Evolutionary conservation across 1,140 invertebrate species (phyloP), one percentile per base, ranked within the genome.

Genomic region (Pseudomyrmex flavicornis): DNA sequence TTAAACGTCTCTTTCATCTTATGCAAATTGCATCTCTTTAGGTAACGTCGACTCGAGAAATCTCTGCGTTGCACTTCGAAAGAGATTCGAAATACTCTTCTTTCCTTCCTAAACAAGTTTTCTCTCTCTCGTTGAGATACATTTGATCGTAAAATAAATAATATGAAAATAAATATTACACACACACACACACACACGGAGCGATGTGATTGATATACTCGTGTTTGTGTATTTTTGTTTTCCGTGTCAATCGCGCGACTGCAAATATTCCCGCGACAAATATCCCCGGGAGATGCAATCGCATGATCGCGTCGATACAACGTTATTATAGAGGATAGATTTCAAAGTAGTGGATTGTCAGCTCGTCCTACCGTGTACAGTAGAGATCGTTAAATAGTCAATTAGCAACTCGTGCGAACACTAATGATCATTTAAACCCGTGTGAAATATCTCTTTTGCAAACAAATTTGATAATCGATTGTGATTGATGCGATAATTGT

Each of bases 261-360:
- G 44, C 10, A 17, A 70, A 70, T 46, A 35, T 58, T 44, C 76
- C 76, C 65, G 59, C 59, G 13, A 35, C 48, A 17, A 70, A 70
- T 46, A 35, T 58, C 54, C 76, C 76, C 26, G 76, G 59, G 66
- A 80, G 54, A 80, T 17, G 17, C 44, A 26, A 26, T 80, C 76
- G 76, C 66, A 80, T 59, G 54, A 80, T 80, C 76, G 76, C 76
- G 12, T 13, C 66, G 46, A 80, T 59, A 80, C 58, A 70, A 80
- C 17, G 52, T 80, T 48, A 59, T 58, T 68, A 50, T 80, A 80
- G 76, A 80, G 76, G 46, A 3, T 72, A 80, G 54, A 46, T 50
- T 61, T 61, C 66, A 80, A 70, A 80, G 22, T 61, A 56, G 44
- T 70, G 59, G 54, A 79, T 69, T 52, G 7, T 4, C 48, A 80